phyloP scores from a whole-genome alignment of 2,113 vertebrate genomes.

The Orientallactaga bullata region DNA sequence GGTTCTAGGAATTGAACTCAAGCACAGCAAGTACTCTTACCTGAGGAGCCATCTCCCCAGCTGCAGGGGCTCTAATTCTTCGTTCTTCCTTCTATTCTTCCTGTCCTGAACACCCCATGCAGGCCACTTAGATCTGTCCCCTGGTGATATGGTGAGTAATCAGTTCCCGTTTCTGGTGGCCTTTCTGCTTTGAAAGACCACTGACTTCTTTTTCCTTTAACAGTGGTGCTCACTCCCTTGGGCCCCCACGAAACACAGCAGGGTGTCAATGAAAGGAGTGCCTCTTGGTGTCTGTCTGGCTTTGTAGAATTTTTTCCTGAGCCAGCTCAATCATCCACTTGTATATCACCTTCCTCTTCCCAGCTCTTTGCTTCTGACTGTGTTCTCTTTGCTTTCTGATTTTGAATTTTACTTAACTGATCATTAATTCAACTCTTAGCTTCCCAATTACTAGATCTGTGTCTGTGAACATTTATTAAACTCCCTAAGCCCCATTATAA shows the following conservation, averaged over 20 bases:
- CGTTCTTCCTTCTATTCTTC: not conserved
- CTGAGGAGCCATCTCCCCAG: too few species aligned
- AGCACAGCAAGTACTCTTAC: too few species aligned
- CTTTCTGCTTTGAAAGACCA: constrained; percentile 15
- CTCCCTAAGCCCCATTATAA: not conserved
- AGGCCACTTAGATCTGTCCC: not conserved
- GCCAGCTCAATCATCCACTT: not conserved
- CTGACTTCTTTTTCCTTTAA: not conserved
- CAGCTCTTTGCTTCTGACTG: not conserved
- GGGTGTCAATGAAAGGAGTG: not conserved
- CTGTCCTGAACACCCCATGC: not conserved
- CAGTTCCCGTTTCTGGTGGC: not conserved
- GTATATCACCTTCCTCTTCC: not conserved
- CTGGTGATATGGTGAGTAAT: not conserved
- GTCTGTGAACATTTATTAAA: not conserved
- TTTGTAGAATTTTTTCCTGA: not conserved
- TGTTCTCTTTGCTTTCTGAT: not conserved
- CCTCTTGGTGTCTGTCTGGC: not conserved
- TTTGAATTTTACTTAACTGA: not conserved
- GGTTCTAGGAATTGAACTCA: too few species aligned
- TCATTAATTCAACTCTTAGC: not conserved
- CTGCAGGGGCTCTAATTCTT: not conserved
- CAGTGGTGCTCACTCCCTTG: not conserved
- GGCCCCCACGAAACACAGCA: not conserved
- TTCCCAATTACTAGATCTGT: not conserved